These are phyloP conservation scores for Limnephilus lunatus DNA, from an alignment of 2,888 invertebrate species.

Conservation along the genomic window DNA sequence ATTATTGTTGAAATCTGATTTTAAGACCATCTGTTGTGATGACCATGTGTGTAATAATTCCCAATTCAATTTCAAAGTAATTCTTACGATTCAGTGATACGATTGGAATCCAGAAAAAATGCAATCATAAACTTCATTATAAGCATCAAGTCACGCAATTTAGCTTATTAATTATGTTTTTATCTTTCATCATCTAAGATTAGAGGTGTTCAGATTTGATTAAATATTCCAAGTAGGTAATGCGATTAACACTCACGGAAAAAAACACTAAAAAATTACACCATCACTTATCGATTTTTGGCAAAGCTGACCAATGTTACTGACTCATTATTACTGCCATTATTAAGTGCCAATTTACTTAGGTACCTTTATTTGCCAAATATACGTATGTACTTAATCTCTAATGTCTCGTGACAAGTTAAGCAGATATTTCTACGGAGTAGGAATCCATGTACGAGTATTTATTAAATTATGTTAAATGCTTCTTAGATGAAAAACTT, in stretches of 20 bases:
- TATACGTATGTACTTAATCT: neutral
- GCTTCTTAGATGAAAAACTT: neutral
- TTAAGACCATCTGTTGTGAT: neutral
- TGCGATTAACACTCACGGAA: too few species aligned
- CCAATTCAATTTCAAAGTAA: neutral
- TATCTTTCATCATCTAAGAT: neutral
- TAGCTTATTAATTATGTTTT: neutral
- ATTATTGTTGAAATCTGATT: neutral
- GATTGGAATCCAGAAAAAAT: neutral
- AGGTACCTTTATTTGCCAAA: neutral
- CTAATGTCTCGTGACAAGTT: too few species aligned
- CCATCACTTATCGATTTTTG: neutral
- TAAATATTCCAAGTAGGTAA: too few species aligned
- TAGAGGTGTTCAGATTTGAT: neutral
- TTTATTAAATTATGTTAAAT: neutral
- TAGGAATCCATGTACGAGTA: neutral
- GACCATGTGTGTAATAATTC: neutral
- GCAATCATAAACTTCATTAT: neutral
- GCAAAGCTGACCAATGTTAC: neutral
- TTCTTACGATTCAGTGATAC: neutral
- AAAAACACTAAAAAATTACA: too few species aligned
- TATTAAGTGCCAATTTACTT: too few species aligned
- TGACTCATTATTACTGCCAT: neutral
- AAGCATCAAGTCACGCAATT: neutral
- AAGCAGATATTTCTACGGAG: neutral